Base-by-base conservation (phyloP, 1,140 invertebrate genomes). In the Cecropterus lyciades region DNA sequence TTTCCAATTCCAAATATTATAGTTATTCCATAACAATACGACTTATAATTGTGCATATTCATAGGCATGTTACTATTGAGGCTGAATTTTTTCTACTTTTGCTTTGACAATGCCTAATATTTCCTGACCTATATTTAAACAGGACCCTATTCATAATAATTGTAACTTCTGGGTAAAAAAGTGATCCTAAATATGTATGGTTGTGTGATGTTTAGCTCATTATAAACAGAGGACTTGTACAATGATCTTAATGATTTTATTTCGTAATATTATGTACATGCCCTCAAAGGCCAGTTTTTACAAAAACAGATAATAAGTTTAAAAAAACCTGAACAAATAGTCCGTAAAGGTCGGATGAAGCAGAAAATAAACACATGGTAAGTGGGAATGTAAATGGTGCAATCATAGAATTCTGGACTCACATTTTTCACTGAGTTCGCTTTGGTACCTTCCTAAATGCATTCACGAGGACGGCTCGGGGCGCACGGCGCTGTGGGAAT, bases 391-490 rank as follows among this genome's bases (percentile, higher is more conserved):
- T 85, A 75, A 77, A 75, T 68, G 66, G 71, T 79, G 73, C 72
- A 75, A 79, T 72, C 69, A 73, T 70, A 73, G 67, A 72, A 74
- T 76, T 70, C 67, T 68, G 74, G 75, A 85, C 77, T 83, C 80
- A 83, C 84, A 80, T n/a, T 80, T 67, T 57, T 82, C 83, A 85
- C 78, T 82, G 78, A 85, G 79, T 84, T 81, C 78, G 75, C 81
- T 86, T 85, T 82, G 84, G 84, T 85, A 85, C 79, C 78, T 80
- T 85, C 75, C 59, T 85, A 87, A 85, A 87, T 86, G 85, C 87
- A 82, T 71, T 75, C 67, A 69, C 67, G 68, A 59, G n/a, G 68
- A 67, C 69, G 73, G 73, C 72, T 15, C 16, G 14, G 13, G 56
- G 68, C 57, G 65, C 63, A 53, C 72, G 68, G 76, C 65, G 72